These are phyloP conservation scores for Fopius arisanus DNA, from an alignment of 1,140 invertebrate species.

Conservation along the genomic window DNA sequence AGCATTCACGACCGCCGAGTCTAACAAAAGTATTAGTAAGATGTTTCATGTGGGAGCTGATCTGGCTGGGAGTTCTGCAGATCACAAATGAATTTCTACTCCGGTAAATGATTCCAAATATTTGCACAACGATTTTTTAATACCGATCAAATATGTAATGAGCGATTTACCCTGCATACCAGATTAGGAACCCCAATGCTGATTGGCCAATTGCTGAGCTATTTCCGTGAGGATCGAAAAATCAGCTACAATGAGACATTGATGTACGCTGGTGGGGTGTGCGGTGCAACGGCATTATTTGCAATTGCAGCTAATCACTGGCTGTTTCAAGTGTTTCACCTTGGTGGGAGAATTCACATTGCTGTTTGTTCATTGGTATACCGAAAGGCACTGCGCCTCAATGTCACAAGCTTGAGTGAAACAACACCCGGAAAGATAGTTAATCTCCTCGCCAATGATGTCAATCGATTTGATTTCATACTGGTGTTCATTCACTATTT, in stretches of 20 bases:
- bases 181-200: slow-evolving; percentile 64
- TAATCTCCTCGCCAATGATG: slow-evolving; percentile 84
- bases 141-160: background rate
- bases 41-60: slow-evolving; percentile 68
- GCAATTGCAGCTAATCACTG: slow-evolving; percentile 70
- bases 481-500: slow-evolving; percentile 70
- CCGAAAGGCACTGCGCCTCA: slow-evolving; percentile 72
- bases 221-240: slow-evolving; percentile 57
- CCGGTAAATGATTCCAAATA: slow-evolving; percentile 44
- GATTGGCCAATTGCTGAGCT: slow-evolving; percentile 65
- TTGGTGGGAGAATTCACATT: slow-evolving; percentile 69
- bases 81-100: slow-evolving; percentile 59
- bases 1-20: slow-evolving; percentile 53
- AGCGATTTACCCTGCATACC: background rate
- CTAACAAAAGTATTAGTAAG: slow-evolving; percentile 68
- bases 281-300: slow-evolving; percentile 62
- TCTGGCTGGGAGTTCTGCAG: slow-evolving; percentile 63
- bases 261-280: slow-evolving; percentile 69
- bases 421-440: slow-evolving; percentile 86
- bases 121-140: background rate
- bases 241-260: slow-evolving; percentile 57
- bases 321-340: slow-evolving; percentile 68
- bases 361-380: slow-evolving; percentile 74
- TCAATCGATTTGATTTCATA: slow-evolving; percentile 71
- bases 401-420: slow-evolving; percentile 73